Percentiles rank a stretch among this genome's conserved stretches.
phyloP scores from a whole-genome alignment of 2,113 vertebrate genomes.

The Dromaius novaehollandiae region DNA sequence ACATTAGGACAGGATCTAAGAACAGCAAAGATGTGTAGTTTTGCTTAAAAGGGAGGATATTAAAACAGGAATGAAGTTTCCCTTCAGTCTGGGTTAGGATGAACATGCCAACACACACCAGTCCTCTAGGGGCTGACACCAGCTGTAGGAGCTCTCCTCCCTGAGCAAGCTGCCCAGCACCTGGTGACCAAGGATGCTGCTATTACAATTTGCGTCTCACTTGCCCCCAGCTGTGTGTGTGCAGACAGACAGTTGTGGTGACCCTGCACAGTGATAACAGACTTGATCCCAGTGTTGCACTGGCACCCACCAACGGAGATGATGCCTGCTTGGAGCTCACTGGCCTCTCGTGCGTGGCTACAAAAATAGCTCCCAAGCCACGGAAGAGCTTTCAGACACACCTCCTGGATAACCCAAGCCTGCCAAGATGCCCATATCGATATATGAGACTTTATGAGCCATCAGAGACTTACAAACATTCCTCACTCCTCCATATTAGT shows the following conservation, averaged over 20 bases:
- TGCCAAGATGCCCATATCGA: neutral
- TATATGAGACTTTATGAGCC: neutral
- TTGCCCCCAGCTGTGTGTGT: neutral
- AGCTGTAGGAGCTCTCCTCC: neutral
- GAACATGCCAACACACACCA: neutral
- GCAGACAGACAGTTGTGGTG: neutral
- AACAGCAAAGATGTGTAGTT: neutral
- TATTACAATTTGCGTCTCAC: neutral
- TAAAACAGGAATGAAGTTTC: neutral
- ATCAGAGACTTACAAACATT: neutral
- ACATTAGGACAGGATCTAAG: neutral
- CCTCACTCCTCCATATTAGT: fast-evolving
- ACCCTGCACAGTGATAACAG: neutral
- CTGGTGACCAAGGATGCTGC: neutral
- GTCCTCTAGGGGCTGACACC: neutral
- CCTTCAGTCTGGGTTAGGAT: neutral
- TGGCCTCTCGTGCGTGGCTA: neutral
- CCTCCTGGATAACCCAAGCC: neutral
- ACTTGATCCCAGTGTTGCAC: neutral
- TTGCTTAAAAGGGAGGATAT: neutral
- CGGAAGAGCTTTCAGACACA: neutral
- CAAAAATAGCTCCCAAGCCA: neutral
- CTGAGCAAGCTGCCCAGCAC: neutral
- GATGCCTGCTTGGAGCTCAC: neutral
- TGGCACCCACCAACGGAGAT: too few species aligned